Evolutionary conservation across 92 coral and sea anemone genomes (phyloP).

Genomic region (Plumapathes pennacea): DNA sequence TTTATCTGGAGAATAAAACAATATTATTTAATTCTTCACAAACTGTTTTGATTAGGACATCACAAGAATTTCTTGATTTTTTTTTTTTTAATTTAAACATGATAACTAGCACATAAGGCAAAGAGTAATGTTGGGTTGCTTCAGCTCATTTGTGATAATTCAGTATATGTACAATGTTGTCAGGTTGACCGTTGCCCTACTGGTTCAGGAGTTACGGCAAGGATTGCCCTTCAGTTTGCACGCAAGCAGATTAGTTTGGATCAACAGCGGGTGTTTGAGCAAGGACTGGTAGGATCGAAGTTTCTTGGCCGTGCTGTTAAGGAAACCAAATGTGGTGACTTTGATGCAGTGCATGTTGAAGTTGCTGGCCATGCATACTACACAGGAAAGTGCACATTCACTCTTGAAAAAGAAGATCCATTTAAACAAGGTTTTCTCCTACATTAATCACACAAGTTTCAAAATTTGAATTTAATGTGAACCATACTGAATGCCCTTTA

Average conservation of each 20-base stretch:
- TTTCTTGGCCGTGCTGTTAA: conserved; percentile 86
- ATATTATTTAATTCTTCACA: too few species aligned
- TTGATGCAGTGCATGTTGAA: conserved; percentile 94
- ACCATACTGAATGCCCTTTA: too few species aligned
- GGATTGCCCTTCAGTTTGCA: conserved; percentile 93
- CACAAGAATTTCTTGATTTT: too few species aligned
- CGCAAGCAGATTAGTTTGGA: conserved; percentile 73
- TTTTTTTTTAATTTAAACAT: too few species aligned
- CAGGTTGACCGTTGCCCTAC: conserved; percentile 95
- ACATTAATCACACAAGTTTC: too few species aligned
- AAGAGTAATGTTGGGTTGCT: too few species aligned
- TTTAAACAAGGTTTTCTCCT: conserved; percentile 80
- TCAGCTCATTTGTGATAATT: too few species aligned
- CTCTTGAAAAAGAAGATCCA: conserved; percentile 87
- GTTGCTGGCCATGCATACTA: conserved; percentile 91
- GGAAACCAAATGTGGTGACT: conserved; percentile 86
- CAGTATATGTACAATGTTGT: too few species aligned
- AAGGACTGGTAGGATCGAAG: conserved; percentile 83
- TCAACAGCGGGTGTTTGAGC: conserved; percentile 76
- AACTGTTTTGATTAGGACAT: too few species aligned
- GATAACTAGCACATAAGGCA: too few species aligned
- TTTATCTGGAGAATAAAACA: too few species aligned
- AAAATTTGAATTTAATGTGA: too few species aligned
- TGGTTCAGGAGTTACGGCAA: conserved; percentile 98
- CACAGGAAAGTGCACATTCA: conserved; percentile 81